Evolutionary conservation across 2,797 vertebrate species (phyloP), one percentile per base, ranked within the genome.

Genomic region (Perdix hodgsoniae): DNA sequence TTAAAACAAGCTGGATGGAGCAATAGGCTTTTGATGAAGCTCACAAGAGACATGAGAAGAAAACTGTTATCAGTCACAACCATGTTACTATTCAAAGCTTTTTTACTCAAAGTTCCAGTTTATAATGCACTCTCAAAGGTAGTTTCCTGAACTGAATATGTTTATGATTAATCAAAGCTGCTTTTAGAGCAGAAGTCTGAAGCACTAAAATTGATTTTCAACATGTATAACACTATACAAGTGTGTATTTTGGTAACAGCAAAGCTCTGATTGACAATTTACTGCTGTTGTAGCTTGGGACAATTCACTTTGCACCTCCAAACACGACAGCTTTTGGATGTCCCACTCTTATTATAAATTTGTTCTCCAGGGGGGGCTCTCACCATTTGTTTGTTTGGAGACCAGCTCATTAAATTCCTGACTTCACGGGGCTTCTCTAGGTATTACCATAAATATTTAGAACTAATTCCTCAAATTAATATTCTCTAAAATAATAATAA

Each of bases 141-240:
- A 17, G 3, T 65, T 87, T 74, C 95, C 39, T 74, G 64, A 94
- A 67, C 31, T 42, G 15, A 44, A 67, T 39, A 6, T 39, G 4
- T 86, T 92, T 86, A 86, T 31, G 14, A 45, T 63, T 91, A 81
- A 81, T 79, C 59, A 86, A 83, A 91, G 54, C 37, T 10, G 93
- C 29, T 60, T 91, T 87, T 85, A 74, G 11, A 59, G 75, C 39
- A 81, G 71, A 83, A 69, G 71, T 35, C 45, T 63, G 35, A 90
- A 47, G 23, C 52, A 84, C 22, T 84, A 74, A 64, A 75, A 86
- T 61, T 45, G 31, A 88, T 86, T 88, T 86, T 76, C 31, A 90
- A 74, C 7, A 70, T 2, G 8, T 69, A 50, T 21, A 90, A 11
- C 19, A 56, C 16, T 22, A 78, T 1, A 2, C 10, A 86, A 66